Base-by-base conservation (phyloP, 2,888 invertebrate species). In the Pristionchus fissidentatus region DNA sequence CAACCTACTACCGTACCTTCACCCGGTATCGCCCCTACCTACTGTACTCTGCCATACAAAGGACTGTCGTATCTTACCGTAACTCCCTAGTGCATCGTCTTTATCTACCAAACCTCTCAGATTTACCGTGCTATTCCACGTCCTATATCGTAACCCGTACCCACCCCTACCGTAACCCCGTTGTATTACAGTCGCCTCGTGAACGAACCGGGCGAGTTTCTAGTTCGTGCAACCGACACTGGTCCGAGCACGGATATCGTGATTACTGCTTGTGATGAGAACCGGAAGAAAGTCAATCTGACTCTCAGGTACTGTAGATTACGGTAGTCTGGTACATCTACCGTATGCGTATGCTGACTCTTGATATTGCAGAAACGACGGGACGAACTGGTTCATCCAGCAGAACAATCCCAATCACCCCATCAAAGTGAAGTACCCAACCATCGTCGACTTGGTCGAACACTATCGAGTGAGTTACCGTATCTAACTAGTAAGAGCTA, bases 211-310 rank as follows among this genome's bases (percentile, higher is more conserved):
- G 90, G 90, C 41, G 88, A 88, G 70, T 90, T 86, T 79, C 78
- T 89, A 19, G 87, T 90, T 26, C 86, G 90, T 0, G 86, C 88
- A 22, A 87, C 87, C 2, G 87, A 86, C 75, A 80, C 84, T 35
- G 83, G 84, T 26, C 85, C 60, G 13, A 32, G 41, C n/a, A 62
- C 83, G 8, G 79, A 87, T 49, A 84, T 87, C 60, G 84, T 87
- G 0, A 73, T 87, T 52, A 87, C 83, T 41, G 87, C 86, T 3
- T 32, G 52, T 46, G 84, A 57, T 22, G 85, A 83, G 5, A 78
- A 83, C 32, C 85, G 81, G 38, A 87, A 85, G 55, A 83, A 85
- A 29, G 78, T 88, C 41, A 82, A 85, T 60, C 82, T 85, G 26
- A 84, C 83, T 2, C 66, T 85, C 19, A 32, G 35, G 83, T 83